Base-by-base conservation (phyloP, 2,797 vertebrate genomes). In the Amblyraja radiata region DNA sequence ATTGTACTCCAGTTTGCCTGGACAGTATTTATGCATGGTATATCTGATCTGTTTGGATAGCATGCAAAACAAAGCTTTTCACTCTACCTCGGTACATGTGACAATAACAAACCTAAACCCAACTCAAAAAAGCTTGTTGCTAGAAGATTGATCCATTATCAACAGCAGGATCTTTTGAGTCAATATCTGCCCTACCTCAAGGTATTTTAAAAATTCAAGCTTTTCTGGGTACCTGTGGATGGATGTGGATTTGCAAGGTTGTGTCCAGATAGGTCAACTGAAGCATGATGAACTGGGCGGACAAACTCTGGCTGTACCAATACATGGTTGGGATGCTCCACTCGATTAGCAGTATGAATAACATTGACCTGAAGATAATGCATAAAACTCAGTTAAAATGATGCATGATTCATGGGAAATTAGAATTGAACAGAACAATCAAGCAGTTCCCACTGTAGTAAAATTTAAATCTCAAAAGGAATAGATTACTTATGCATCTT, bases 201-300 rank as follows among this genome's bases (percentile, higher is more conserved):
- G 14, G 32, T 58, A 9, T n/a, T 61, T 84, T 32, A 1, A 54
- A 71, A n/a, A 46, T 13, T 46, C 1, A 91, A 76, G 6, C 32
- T 25, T 39, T 46, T 92, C 10, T 58, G 79, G 13, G 39, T 96
- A 99, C 99, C 99, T 96, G 98, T 98, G 39, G 98, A 97, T 0
- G 99, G 97, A 94, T 99, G 98, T 73, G 98, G 97, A 86, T 96
- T 99, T 93, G 97, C 98, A 93, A 99, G 95, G 96, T 98, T 99
- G 96, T 99, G 99, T 14, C 99, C 99, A 0, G 98, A 98, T 93
- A 99, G 97, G 94, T 99, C 99, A 6, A 98, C 97, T 10, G 98
- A 99, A 0, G 98, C 97, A 0, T 97, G 98, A 93, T 99, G 98
- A 93, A 98, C 96, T 0, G 98, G 98, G 93, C 98, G 98, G 88